phyloP scores from a whole-genome alignment of 2,113 vertebrate species.

The Shinisaurus crocodilurus region DNA sequence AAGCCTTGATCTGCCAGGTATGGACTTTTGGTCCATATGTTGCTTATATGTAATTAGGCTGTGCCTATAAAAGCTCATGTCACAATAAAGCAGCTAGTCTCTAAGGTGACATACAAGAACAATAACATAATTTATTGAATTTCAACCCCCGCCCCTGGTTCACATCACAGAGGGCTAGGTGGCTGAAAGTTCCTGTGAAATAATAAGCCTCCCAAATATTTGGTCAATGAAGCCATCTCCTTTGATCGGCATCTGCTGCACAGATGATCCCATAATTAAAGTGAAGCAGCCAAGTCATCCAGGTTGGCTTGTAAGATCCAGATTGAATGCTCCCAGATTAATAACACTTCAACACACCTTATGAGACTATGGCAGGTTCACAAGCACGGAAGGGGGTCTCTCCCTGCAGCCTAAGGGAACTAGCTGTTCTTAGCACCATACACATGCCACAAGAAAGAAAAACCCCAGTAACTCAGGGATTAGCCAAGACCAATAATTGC shows the following conservation, averaged over 20 bases:
- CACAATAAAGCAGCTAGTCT: neutral
- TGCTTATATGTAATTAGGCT: neutral
- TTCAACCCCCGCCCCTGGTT: neutral
- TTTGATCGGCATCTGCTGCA: constrained; percentile 21
- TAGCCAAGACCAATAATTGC: constrained; percentile 55
- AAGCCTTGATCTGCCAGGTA: neutral
- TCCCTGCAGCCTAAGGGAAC: neutral
- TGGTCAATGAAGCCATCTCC: constrained; percentile 11
- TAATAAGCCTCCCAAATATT: neutral
- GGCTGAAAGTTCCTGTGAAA: neutral
- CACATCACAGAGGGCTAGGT: neutral
- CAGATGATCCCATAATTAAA: constrained; percentile 15
- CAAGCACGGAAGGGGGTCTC: neutral
- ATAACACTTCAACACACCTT: constrained; percentile 18
- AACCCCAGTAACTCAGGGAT: constrained; percentile 42
- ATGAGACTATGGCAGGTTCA: neutral
- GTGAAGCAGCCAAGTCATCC: neutral
- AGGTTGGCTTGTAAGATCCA: neutral
- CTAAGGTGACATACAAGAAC: neutral
- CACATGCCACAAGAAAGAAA: neutral
- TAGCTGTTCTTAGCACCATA: neutral
- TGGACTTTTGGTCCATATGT: neutral
- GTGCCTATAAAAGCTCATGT: neutral
- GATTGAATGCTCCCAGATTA: neutral
- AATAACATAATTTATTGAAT: neutral